Conservation (phyloP, 2,797 vertebrate species). For the Phalanger gymnotis region DNA sequence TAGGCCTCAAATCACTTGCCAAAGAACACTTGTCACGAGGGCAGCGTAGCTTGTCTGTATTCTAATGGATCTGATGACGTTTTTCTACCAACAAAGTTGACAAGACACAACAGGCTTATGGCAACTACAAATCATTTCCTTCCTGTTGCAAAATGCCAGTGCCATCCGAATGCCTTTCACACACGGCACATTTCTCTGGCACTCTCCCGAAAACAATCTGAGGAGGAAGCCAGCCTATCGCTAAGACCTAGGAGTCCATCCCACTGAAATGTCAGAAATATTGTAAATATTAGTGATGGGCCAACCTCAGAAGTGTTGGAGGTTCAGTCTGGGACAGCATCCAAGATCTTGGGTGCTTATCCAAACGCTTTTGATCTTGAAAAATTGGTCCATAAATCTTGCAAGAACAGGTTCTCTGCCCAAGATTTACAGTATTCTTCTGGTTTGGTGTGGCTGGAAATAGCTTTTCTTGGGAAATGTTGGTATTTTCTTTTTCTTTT, state of each 20-base stretch:
- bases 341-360: slow-evolving; percentile 69
- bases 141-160: slow-evolving; percentile 46
- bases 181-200: neutral
- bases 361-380: slow-evolving; percentile 74
- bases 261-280: slow-evolving; percentile 44
- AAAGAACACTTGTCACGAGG: neutral
- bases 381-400: slow-evolving; percentile 70
- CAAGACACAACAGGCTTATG: slow-evolving; percentile 38
- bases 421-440: slow-evolving; percentile 56
- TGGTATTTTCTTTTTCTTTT: slow-evolving; percentile 57
- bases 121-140: slow-evolving; percentile 45
- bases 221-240: slow-evolving; percentile 42
- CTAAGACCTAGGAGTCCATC: slow-evolving; percentile 21
- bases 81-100: slow-evolving; percentile 26
- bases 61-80: neutral
- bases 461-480: slow-evolving; percentile 11
- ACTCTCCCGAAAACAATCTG: neutral
- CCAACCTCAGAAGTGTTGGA: slow-evolving; percentile 47
- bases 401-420: slow-evolving; percentile 60
- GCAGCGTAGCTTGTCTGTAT: neutral
- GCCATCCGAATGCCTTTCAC: neutral
- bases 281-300: slow-evolving; percentile 69
- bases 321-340: slow-evolving; percentile 65
- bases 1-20: neutral
- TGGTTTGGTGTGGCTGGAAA: slow-evolving; percentile 15